Base-by-base conservation (phyloP, 2,888 invertebrate species). In the Amaurobius ferox region DNA sequence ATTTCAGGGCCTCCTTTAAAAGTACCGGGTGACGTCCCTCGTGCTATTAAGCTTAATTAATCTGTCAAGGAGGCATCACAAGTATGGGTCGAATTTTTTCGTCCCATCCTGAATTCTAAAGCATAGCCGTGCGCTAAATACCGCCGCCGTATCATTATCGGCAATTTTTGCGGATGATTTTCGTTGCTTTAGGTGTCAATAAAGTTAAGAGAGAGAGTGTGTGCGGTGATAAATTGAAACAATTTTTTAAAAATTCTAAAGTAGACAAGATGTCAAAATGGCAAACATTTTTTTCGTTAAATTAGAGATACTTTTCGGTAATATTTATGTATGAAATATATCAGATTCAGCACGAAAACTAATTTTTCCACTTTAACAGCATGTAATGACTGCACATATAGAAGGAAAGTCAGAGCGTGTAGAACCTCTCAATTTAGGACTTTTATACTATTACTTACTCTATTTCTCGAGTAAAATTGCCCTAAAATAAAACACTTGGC, bases 31-130 rank as follows among this genome's bases (percentile, higher is more conserved):
- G 44, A 44, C 9, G 44, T n/a, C 55, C 6, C 23, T 19, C 55
- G 23, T 55, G 55, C 55, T 11, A 55, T 55, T 55, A 55, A 55
- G 55, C 23, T 23, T 55, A 55, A 55, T 55, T 55, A 55, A 23
- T 1, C 23, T 55, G 55, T 55, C 55, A 55, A 55, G 11, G 23
- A 55, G 55, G 55, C 55, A 55, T 55, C 55, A 23, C 19, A 55
- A 55, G 23, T 55, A 55, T 55, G 23, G 55, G 23, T 6, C 23
- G 23, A 55, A 6, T 55, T 55, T 55, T 55, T 55, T 55, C 16
- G 5, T 23, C 5, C 5, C 55, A 55, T 23, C 55, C 2, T 44
- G 44, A 44, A 44, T 11, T 44, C 55, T 23, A 6, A 16, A 55
- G 55, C 19, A 23, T n/a, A 55, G 23, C 23, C 55, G 19, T 3